Percentiles rank a stretch among this genome's conserved stretches.
phyloP scores from a whole-genome alignment of 2,113 vertebrate genomes.

The Entelurus aequoreus region DNA sequence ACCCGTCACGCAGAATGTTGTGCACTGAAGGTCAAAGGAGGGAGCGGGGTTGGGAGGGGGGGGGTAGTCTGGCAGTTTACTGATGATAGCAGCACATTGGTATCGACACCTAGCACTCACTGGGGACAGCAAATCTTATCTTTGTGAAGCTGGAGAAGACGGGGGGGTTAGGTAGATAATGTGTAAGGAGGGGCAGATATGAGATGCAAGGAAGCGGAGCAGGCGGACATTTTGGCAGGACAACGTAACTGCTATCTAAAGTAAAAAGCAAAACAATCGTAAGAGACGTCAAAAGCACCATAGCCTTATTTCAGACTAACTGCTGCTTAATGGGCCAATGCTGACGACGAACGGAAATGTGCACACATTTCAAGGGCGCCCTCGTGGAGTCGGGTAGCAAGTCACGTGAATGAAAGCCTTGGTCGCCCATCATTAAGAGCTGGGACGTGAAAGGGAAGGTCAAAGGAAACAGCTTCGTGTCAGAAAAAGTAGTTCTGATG shows the following conservation, averaged over 20 bases:
- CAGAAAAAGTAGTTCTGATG: background rate
- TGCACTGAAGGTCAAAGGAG: constrained; percentile 48
- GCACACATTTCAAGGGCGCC: background rate
- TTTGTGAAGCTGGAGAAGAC: constrained; percentile 56
- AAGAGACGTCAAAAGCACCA: background rate
- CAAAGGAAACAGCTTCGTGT: background rate
- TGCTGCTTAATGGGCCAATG: background rate
- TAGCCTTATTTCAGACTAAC: background rate
- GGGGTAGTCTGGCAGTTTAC: constrained; percentile 63
- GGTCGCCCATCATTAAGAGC: background rate
- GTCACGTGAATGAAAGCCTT: background rate
- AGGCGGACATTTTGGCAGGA: constrained; percentile 17
- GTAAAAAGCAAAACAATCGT: constrained; percentile 15
- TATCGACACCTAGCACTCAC: constrained; percentile 63
- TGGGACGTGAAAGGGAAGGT: background rate
- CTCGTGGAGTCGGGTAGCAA: background rate
- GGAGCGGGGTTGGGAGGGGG: background rate
- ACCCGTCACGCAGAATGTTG: background rate
- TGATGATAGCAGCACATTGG: constrained; percentile 60
- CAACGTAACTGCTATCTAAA: constrained; percentile 46
- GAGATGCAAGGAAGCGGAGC: constrained; percentile 34
- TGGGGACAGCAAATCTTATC: constrained; percentile 65
- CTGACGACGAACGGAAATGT: background rate
- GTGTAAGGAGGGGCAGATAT: constrained; percentile 33
- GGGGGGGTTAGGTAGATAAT: constrained; percentile 49